Evolutionary conservation across 1,140 invertebrate genomes (phyloP), one percentile per base, ranked within the genome.

Genomic region (Microplitis mediator): DNA sequence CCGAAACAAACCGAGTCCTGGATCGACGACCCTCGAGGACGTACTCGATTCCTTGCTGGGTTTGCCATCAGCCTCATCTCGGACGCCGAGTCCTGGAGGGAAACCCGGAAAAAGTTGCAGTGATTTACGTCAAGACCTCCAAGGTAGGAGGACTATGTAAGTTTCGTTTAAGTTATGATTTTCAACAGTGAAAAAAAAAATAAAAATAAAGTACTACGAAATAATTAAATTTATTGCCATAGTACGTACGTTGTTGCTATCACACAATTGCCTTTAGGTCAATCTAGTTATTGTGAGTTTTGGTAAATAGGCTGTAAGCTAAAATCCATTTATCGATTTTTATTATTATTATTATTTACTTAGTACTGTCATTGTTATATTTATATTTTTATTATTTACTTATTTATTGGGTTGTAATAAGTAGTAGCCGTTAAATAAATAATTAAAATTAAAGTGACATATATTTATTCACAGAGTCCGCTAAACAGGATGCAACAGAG

Each of bases 31-130:
- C 58, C 89, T 97, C 82, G 95, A 97, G 89, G 96, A 98, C 89
- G 95, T 97, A 67, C 89, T 97, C 83, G 95, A 97, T 86, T 95
- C 95, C 69, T 90, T 97, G 75, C 90, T 97, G 81, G 95, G 94
- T 77, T 90, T 97, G 77, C 91, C 92, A 75, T 89, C 91, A 80
- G 90, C 16, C 8, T 67, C 91, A 71, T 89, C 91, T 74, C 89
- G 91, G 80, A 90, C 91, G 76, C 90, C 90, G 69, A 92, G 91
- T 82, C 92, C 91, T 73, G 88, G 89, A 79, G 89, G 91, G 88
- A 80, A 88, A 86, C 81, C 89, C 91, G 83, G 89, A 89, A 81
- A 88, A 88, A 80, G 91, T 90, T 88, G 90, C 91, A 84, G 86
- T 86, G 87, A 90, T 87, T 85, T 90, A 87, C 86, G 85, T 88